phyloP scores from a whole-genome alignment of 2,888 invertebrate species.

The Dryococelus australis region DNA sequence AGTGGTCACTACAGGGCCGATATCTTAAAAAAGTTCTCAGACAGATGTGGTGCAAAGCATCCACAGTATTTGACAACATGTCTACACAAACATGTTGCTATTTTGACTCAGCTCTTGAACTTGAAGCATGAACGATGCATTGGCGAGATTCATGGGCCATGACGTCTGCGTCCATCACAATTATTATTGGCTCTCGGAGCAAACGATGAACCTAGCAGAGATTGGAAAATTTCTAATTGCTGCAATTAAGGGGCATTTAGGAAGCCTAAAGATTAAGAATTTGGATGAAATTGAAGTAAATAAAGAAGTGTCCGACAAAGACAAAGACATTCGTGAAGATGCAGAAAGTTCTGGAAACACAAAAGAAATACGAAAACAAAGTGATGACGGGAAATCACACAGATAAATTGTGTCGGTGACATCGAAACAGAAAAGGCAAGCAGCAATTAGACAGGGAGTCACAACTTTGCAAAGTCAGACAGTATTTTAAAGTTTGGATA shows the following conservation, averaged over 20 bases:
- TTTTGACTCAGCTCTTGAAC: not conserved
- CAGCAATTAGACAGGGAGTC: not conserved
- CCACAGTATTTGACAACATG: not conserved
- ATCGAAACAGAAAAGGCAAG: not conserved
- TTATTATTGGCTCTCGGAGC: not conserved
- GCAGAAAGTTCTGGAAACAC: not conserved
- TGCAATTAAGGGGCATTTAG: not conserved
- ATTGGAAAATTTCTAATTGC: not conserved
- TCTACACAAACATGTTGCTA: not conserved
- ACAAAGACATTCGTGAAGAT: not conserved
- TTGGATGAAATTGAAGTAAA: not conserved
- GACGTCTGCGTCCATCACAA: not conserved
- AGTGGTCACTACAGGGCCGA: not conserved
- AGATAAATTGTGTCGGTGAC: not conserved
- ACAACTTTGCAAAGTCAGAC: not conserved
- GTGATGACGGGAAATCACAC: not conserved
- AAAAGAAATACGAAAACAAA: not conserved
- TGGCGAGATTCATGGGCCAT: not conserved
- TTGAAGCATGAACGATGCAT: not conserved
- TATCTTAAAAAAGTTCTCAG: not conserved
- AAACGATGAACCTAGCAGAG: not conserved
- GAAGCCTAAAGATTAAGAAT: not conserved
- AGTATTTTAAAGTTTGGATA: not conserved
- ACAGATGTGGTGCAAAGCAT: not conserved
- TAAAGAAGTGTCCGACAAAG: not conserved